Conservation (phyloP, 2,888 invertebrate genomes). For the Brenthis hecate region DNA sequence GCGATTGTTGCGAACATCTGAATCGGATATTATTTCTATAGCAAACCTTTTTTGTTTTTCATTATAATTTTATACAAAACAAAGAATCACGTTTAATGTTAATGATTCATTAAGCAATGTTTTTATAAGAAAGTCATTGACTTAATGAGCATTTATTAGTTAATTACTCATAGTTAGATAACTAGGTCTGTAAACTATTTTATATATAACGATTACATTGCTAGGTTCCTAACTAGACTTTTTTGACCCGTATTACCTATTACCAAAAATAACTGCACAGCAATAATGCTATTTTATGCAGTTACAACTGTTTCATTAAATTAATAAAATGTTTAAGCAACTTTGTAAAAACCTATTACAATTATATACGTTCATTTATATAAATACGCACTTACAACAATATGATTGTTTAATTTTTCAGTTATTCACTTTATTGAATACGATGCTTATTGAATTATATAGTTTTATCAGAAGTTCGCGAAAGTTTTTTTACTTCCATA, state of each 20-base stretch:
- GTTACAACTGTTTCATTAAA: not conserved
- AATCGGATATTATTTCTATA: constrained; percentile 60
- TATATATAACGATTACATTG: constrained; percentile 1
- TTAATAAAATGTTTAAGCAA: not conserved
- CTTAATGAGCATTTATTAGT: not conserved
- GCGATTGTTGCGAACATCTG: constrained; percentile 63
- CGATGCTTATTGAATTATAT: not conserved
- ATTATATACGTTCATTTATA: too few species aligned
- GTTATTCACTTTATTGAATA: not conserved
- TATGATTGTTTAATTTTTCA: too few species aligned
- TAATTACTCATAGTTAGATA: constrained; percentile 2
- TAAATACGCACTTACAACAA: too few species aligned
- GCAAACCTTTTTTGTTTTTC: constrained; percentile 39
- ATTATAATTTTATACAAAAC: not conserved
- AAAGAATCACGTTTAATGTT: constrained; percentile 6
- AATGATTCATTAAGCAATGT: constrained; percentile 18
- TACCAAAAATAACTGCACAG: not conserved
- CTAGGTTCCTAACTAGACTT: not conserved
- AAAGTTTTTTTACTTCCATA: constrained; percentile 12
- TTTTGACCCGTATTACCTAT: not conserved
- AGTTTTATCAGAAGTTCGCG: constrained; percentile 12
- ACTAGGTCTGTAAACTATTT: constrained; percentile 5
- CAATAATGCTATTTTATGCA: not conserved
- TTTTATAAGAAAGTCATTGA: constrained; percentile 17
- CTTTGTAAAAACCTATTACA: not conserved